A percentile compares a stretch with the other conserved stretches of the same genome.
Conservation (phyloP, 2,888 invertebrate genomes). For the Fragum sueziense region DNA sequence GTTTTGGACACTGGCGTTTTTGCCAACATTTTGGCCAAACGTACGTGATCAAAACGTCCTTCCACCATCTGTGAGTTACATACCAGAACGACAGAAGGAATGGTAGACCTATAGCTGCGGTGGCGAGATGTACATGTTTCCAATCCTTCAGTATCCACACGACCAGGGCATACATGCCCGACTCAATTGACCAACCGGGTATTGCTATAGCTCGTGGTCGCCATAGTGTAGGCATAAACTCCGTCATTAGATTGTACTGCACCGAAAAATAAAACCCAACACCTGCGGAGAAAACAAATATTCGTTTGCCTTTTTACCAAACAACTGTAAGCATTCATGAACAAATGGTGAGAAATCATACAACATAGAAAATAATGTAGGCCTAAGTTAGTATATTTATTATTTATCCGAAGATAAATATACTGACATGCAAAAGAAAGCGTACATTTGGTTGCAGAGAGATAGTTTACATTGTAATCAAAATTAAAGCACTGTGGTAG, state of each 20-base stretch:
- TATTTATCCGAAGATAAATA: too few relatives aligned
- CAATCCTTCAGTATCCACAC: constrained; percentile 16
- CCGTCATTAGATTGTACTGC: constrained; percentile 18
- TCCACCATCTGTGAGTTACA: not conserved
- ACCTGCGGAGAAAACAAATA: not conserved
- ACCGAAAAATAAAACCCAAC: constrained; percentile 21
- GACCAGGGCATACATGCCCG: constrained; percentile 10
- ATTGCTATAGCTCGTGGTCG: constrained; percentile 14
- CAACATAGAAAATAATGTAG: too few relatives aligned
- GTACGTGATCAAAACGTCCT: not conserved
- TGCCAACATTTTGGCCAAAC: too few relatives aligned
- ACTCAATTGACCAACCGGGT: constrained; percentile 13
- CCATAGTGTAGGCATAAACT: constrained; percentile 23
- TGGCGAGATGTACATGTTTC: constrained; percentile 15
- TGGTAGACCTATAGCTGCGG: constrained; percentile 5
- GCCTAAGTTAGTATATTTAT: too few relatives aligned
- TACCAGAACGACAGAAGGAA: constrained; percentile 8
- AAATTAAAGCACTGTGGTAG: too few relatives aligned
- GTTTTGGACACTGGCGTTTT: too few relatives aligned
- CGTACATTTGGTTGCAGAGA: too few relatives aligned
- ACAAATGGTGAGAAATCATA: too few relatives aligned
- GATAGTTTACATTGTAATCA: too few relatives aligned
- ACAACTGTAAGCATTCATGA: not conserved
- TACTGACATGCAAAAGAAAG: too few relatives aligned
- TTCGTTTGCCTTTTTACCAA: not conserved